Evolutionary conservation across 2,113 vertebrate species (phyloP).

Genomic region (Brachypteracias leptosomus): DNA sequence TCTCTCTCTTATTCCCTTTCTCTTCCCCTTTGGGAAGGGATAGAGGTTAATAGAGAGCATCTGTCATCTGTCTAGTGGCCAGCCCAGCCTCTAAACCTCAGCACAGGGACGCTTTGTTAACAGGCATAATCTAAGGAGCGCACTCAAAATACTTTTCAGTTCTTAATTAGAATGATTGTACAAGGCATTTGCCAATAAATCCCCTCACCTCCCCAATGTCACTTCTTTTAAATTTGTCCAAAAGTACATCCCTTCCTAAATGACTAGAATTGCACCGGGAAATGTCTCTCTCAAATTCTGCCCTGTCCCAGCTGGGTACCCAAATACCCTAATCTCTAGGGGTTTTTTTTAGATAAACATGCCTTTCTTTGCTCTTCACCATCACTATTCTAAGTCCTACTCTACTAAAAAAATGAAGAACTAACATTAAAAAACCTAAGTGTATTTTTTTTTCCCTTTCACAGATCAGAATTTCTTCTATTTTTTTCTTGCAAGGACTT

Average conservation of each 20-base stretch:
- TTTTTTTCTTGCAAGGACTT: not conserved
- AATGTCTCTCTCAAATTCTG: not conserved
- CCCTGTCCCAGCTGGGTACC: fast-evolving
- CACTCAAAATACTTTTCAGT: not conserved
- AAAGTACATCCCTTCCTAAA: not conserved
- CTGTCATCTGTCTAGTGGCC: too few species aligned
- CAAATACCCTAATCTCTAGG: not conserved
- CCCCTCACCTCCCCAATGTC: not conserved
- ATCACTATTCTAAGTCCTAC: not conserved
- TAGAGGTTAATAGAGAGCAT: too few species aligned
- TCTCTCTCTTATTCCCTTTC: too few species aligned
- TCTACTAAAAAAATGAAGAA: not conserved
- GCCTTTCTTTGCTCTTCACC: not conserved
- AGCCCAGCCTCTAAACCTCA: too few species aligned
- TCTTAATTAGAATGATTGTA: not conserved
- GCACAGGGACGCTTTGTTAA: not conserved
- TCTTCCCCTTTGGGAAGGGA: too few species aligned
- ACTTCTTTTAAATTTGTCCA: not conserved
- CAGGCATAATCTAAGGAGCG: not conserved
- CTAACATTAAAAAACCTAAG: not conserved
- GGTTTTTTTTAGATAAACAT: not conserved
- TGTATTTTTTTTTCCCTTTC: not conserved
- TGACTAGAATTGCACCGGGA: not conserved
- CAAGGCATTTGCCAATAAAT: not conserved
- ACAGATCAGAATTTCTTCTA: not conserved